Evolutionary conservation across 2,888 invertebrate species (phyloP), one percentile per base, ranked within the genome.

Genomic region (Sminthurides aquaticus): DNA sequence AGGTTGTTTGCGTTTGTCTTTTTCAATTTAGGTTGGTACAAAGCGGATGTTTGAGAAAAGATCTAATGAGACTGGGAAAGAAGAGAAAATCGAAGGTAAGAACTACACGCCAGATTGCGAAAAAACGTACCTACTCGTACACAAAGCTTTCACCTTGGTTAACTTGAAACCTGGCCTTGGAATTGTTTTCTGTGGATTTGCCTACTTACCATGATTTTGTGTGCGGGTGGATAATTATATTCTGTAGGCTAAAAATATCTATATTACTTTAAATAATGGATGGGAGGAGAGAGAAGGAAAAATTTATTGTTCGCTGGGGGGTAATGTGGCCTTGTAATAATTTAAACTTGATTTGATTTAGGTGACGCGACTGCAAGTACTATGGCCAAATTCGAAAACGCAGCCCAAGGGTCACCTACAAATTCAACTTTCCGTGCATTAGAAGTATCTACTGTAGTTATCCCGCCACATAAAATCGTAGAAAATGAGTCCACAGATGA

Each of bases 361-460:
- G 43, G 43, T 34, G 43, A 34, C 43, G 43, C 43, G 43, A 34
- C 43, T 34, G 43, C 43, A 34, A 34, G 15, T 34, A 34, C 43
- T 34, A 15, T 34, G 43, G 43, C 43, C 43, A 34, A 34, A 15
- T 15, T 34, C 43, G 52, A 52, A 15, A 20, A 20, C 8, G 20
- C 11, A 8, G 52, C 20, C 52, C 52, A 22, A 20, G 52, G 52
- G 20, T 29, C 5, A 52, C 52, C 22, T 52, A 15, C 64, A 24
- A 58, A 64, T 55, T 15, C 64, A 2, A 34, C 64, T 43, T 64
- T 64, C 64, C 64, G 59, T 59, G 64, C 64, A 29, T 52, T 72
- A 18, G 73, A 73, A 58, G 70, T 68, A 25, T 67, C 71, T 1
- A 71, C 70, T 3, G 56, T 67, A 1, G 69, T 69, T 22, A 68